Percentiles rank a stretch among this genome's conserved stretches.
These are phyloP conservation scores for Tragelaphus strepsiceros DNA, from an alignment of 2,113 vertebrate species.

Conservation along the genomic window DNA sequence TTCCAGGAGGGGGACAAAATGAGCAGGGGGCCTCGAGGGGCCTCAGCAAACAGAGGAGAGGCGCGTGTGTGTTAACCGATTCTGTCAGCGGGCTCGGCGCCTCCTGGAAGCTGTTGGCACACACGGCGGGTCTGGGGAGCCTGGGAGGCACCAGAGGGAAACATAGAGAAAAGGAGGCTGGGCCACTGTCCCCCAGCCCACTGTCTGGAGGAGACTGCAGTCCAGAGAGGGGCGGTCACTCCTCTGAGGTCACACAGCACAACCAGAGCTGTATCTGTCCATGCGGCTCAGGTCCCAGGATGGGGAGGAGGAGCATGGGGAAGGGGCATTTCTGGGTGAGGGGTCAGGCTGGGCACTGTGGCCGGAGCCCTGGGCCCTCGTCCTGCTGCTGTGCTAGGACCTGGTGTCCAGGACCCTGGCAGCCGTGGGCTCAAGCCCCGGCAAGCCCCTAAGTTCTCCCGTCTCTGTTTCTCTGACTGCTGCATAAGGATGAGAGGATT, in stretches of 20 bases:
- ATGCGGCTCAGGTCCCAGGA: not conserved
- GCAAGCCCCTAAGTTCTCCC: not conserved
- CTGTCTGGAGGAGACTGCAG: no score
- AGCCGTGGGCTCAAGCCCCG: not conserved
- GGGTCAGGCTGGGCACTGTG: not conserved
- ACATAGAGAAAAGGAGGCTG: fast-evolving
- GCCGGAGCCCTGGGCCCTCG: fast-evolving
- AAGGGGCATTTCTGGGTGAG: not conserved
- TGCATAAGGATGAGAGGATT: fast-evolving
- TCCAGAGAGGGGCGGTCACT: not conserved
- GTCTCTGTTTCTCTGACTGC: not conserved
- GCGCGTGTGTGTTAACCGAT: not conserved
- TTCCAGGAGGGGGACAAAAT: not conserved
- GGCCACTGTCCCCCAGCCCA: fast-evolving
- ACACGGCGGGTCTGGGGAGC: fast-evolving
- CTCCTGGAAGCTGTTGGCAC: fast-evolving
- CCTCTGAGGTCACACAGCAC: not conserved
- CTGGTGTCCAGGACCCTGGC: not conserved
- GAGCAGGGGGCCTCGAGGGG: not conserved
- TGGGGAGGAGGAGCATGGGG: fast-evolving
- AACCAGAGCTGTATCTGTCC: not conserved
- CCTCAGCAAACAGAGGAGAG: not conserved
- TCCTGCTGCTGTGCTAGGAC: not conserved
- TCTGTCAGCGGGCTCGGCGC: not conserved
- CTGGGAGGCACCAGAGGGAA: not conserved